Base-by-base conservation (phyloP, 2,797 vertebrate species). In the Anomalospiza imberbis region DNA sequence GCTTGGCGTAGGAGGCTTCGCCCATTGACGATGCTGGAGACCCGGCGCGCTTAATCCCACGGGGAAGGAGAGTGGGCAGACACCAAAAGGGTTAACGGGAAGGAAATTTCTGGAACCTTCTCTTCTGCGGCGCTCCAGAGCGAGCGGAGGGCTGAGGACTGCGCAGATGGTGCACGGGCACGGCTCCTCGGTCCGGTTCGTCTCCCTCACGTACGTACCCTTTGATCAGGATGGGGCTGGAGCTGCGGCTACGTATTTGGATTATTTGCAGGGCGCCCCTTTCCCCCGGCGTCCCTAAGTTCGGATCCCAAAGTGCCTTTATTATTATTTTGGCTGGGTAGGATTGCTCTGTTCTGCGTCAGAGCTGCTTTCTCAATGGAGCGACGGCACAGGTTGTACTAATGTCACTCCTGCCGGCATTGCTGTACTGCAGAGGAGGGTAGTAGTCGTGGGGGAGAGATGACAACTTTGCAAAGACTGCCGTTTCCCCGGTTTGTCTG, bases 81-180 rank as follows among this genome's bases (percentile, higher is more conserved):
- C 93, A 85, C 96, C 74, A 54, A 97, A 98, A 98, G 98, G 98
- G 98, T 98, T 98, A 98, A 98, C 92, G 94, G 97, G 96, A 98
- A 97, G 96, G 97, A 98, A 95, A 98, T 91, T 99, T 99, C 98
- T 98, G 97, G 98, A 99, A 98, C 97, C 94, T 98, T 99, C 98
- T 97, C 96, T 97, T 97, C 98, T 98, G 97, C 97, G 90, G 95
- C 97, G 97, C 97, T 97, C 97, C 96, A 94, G 94, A 68, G 94
- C 95, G 93, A 97, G 94, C 97, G 28, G 89, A 96, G 96, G 94
- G 96, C 97, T 97, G 96, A 94, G 97, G 97, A 97, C 97, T 98
- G 97, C 97, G 96, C 97, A 98, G 97, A 97, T 93, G 89, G 89
- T 82, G 91, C 85, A 93, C 80, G 94, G 97, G 96, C 97, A 97